Conservation (phyloP, 2,797 vertebrate species). For the Tenualosa thibaudeaui region DNA sequence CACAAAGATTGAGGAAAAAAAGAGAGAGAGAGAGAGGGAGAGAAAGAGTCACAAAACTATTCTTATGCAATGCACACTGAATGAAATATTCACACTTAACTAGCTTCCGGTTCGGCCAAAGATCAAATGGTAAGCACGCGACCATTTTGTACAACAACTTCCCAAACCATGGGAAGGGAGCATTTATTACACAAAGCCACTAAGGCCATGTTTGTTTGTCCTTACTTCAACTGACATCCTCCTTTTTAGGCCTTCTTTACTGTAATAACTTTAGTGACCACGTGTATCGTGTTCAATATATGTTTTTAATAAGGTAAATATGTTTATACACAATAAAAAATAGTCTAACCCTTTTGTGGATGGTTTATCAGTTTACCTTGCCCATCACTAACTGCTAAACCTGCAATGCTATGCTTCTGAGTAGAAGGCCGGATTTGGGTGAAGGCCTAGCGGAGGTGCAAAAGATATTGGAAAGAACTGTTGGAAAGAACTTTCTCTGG, state of each 20-base stretch:
- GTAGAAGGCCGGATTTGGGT: not conserved
- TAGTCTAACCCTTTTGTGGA: not conserved
- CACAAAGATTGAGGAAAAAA: not conserved
- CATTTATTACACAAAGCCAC: not conserved
- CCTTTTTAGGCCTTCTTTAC: not conserved
- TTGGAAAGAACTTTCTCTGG: slow-evolving; percentile 1
- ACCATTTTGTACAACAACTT: not conserved
- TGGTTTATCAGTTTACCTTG: not conserved
- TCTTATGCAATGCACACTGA: not conserved
- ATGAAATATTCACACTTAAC: not conserved
- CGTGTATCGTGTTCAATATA: not conserved
- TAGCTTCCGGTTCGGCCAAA: not conserved
- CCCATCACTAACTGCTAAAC: not conserved
- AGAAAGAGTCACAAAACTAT: not conserved
- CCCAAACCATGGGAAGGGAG: not conserved
- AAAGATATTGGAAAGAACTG: not conserved
- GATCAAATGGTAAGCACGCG: not conserved
- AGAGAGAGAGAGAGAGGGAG: too few species aligned
- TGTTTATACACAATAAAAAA: not conserved
- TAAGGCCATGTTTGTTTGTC: not conserved
- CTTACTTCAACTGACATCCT: not conserved
- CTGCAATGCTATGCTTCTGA: not conserved
- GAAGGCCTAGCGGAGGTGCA: not conserved
- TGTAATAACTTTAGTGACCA: not conserved
- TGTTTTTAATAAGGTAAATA: not conserved